Percentiles rank a stretch among this genome's conserved stretches.
Evolutionary conservation across 2,888 invertebrate species (phyloP).

Genomic region (Callinectes sapidus): DNA sequence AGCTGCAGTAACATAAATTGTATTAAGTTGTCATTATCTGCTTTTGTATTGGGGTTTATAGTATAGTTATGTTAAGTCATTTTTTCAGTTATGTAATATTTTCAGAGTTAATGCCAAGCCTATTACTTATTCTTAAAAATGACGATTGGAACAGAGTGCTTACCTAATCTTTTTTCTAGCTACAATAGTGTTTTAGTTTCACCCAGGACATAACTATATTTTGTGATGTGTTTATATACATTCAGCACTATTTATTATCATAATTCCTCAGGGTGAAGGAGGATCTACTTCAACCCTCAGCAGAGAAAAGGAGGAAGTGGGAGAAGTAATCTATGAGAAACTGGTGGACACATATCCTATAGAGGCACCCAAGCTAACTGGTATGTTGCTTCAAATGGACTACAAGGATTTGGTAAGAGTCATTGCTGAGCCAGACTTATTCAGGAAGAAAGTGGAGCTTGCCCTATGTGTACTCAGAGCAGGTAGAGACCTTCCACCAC

Average conservation of each 20-base stretch:
- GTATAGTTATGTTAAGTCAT: no score
- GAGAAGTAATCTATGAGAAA: conserved; percentile 61
- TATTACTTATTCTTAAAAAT: no score
- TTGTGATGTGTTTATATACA: neutral
- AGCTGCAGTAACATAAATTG: no score
- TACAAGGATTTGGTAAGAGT: conserved; percentile 52
- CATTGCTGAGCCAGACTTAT: conserved; percentile 50
- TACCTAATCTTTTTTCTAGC: no score
- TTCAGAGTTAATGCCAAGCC: no score
- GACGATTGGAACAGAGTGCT: no score
- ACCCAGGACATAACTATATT: no score
- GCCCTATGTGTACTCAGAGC: conserved; percentile 39
- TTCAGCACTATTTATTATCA: neutral
- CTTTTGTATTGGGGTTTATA: no score
- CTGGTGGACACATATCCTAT: conserved; percentile 41
- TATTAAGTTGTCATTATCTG: no score
- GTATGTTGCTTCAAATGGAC: conserved; percentile 66
- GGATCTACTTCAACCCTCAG: conserved; percentile 27
- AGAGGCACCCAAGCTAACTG: conserved; percentile 59
- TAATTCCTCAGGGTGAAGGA: neutral
- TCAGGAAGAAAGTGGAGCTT: conserved; percentile 50
- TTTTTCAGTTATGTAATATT: no score
- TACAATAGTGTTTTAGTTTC: no score
- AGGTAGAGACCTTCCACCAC: neutral
- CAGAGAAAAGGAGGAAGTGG: conserved; percentile 58